Conservation (phyloP, 2,888 invertebrate species). For the Mimas tiliae region DNA sequence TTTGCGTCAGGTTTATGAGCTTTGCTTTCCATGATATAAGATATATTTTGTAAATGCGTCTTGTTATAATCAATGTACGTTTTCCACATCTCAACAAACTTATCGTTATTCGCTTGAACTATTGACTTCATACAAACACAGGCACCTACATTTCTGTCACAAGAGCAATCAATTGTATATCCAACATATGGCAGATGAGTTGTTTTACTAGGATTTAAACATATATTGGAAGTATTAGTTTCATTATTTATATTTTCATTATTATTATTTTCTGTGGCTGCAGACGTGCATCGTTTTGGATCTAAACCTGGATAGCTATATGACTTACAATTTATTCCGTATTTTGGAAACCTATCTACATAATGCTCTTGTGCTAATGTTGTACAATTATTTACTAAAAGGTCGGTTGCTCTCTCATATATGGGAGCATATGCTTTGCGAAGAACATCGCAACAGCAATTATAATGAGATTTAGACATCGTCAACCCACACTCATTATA, state of each 20-base stretch:
- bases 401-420: conserved; percentile 34
- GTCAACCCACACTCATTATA: conserved; percentile 35
- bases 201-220: not conserved
- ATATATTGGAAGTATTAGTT: not conserved
- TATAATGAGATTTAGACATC: not conserved
- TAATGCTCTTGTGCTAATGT: conserved; percentile 27
- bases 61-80: conserved; percentile 39
- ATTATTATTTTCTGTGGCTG: not conserved
- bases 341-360: not conserved
- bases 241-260: not conserved
- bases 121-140: conserved; percentile 63
- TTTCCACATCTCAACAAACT: conserved; percentile 55
- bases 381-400: conserved; percentile 39
- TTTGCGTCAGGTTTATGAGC: conserved; percentile 33
- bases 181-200: conserved; percentile 29
- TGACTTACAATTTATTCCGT: not conserved
- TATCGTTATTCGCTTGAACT: conserved; percentile 44
- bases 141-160: conserved; percentile 51
- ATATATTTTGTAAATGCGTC: conserved; percentile 43
- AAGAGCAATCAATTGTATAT: conserved; percentile 61
- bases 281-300: not conserved
- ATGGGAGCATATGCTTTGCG: not conserved
- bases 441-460: conserved; percentile 6
- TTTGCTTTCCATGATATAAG: conserved; percentile 58
- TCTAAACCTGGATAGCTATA: conserved; percentile 8